Evolutionary conservation across 2,113 vertebrate species (phyloP), one percentile per base, ranked within the genome.

Genomic region (Noctilio leporinus): DNA sequence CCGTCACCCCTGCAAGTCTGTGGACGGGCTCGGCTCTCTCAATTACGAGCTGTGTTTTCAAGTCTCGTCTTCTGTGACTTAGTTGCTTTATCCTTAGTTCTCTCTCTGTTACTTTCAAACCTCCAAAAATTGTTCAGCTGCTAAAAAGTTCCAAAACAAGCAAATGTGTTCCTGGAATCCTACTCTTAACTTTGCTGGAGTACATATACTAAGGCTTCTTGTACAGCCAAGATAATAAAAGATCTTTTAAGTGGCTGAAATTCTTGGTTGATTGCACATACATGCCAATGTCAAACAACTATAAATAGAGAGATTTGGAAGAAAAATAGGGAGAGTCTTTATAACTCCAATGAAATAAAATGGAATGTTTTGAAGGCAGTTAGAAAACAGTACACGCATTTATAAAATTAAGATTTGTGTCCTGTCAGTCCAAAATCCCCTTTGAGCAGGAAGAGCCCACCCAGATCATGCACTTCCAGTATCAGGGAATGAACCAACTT

Each of bases 141-240:
- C 97, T 67, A 89, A 96, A 93, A 94, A 89, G 75, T 95, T 96
- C 95, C 96, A 97, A 97, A 98, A 97, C 83, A 97, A 96, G 93
- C 91, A 96, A 96, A 94, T 76, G 84, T 85, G 94, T 97, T 96
- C 93, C 95, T 97, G 97, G 97, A 98, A 97, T 94, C 96, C 78
- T 97, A 96, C 47, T 92, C 97, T 97, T 92, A 75, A 92, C 90
- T 97, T 57, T 47, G 72, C 92, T 93, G 94, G 45, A 96, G 80
- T 96, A 93, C 91, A 95, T 93, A 91, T 51, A 88, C 69, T 88
- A 89, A 93, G 51, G 24, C 72, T 75, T 82, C 77, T 80, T 77
- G 67, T 91, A 77, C 57, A 95, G 95, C 94, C 96, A 96, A 97
- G 96, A 97, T 96, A 95, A 97, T 97, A 94, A 97, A 97, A 97